phyloP scores from a whole-genome alignment of 1,140 invertebrate genomes.

The Cotesia typhae region DNA sequence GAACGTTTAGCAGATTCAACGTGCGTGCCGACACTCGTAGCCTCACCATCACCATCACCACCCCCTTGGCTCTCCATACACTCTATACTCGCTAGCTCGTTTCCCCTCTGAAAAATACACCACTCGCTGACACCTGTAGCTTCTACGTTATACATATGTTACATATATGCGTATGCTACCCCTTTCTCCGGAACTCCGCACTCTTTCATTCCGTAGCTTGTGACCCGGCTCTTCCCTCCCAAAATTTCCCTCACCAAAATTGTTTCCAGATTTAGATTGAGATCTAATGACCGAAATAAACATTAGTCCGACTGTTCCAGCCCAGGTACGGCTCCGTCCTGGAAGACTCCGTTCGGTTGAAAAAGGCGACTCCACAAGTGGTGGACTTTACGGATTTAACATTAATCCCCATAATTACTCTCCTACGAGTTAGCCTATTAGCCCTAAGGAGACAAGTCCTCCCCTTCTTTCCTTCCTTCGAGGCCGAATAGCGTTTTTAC shows the following conservation, averaged over 20 bases:
- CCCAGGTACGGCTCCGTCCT: too few relatives aligned
- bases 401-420: slow-evolving; percentile 66
- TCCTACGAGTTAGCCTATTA: slow-evolving; percentile 26
- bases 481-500: slow-evolving; percentile 49
- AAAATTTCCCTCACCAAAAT: slow-evolving; percentile 25
- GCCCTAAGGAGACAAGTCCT: slow-evolving; percentile 28
- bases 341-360: background rate
- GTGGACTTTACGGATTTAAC: slow-evolving; percentile 65
- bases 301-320: slow-evolving; percentile 8
- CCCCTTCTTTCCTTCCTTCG: slow-evolving; percentile 44
- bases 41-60: slow-evolving; percentile 31
- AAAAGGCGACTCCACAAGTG: slow-evolving; percentile 59
- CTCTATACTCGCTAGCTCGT: slow-evolving; percentile 30
- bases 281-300: slow-evolving; percentile 27
- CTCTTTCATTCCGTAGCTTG: too few relatives aligned
- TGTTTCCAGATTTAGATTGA: slow-evolving; percentile 29
- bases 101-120: slow-evolving; percentile 63
- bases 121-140: slow-evolving; percentile 66
- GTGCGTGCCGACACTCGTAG: slow-evolving; percentile 55
- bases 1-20: slow-evolving; percentile 66
- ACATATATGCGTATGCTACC: slow-evolving; percentile 21
- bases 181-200: too few relatives aligned
- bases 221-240: too few relatives aligned
- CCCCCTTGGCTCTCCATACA: slow-evolving; percentile 41
- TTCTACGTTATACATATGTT: slow-evolving; percentile 64